A percentile compares a stretch with the other conserved stretches of the same genome.
Conservation (phyloP, 1,140 invertebrate species). For the Drosophila truncata region DNA sequence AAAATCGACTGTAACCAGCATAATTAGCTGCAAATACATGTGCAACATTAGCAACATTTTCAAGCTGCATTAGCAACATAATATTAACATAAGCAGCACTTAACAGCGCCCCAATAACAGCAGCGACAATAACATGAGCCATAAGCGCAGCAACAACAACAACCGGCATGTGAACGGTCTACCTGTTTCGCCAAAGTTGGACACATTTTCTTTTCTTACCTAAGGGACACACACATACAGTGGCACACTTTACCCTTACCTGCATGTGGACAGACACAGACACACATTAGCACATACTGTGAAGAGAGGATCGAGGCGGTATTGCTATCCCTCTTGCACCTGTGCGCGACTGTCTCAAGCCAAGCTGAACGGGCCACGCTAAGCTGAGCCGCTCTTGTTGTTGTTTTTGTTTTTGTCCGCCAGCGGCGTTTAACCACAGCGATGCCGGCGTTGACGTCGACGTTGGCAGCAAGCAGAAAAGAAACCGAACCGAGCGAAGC, state of each 20-base stretch:
- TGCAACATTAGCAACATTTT: not conserved
- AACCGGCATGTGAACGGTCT: slow-evolving; percentile 62
- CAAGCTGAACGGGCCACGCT: slow-evolving; percentile 80
- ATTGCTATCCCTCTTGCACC: slow-evolving; percentile 36
- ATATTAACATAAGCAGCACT: slow-evolving; percentile 2
- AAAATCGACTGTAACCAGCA: not conserved
- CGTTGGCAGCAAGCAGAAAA: slow-evolving; percentile 46
- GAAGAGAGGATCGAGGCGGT: slow-evolving; percentile 38
- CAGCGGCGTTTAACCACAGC: slow-evolving; percentile 75
- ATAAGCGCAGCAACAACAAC: slow-evolving; percentile 27
- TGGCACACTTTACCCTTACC: slow-evolving; percentile 43
- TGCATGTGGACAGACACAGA: slow-evolving; percentile 40
- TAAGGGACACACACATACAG: slow-evolving; percentile 57
- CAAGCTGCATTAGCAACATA: slow-evolving; percentile 2
- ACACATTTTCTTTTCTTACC: slow-evolving; percentile 79
- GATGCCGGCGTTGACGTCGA: slow-evolving; percentile 45
- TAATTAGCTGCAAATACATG: not conserved
- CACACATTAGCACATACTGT: slow-evolving; percentile 11
- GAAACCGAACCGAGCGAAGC: slow-evolving; percentile 44
- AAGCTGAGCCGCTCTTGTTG: slow-evolving; percentile 65
- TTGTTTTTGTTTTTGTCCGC: slow-evolving; percentile 58
- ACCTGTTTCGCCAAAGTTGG: slow-evolving; percentile 77
- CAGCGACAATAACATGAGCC: slow-evolving; percentile 8
- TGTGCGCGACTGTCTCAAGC: slow-evolving; percentile 65
- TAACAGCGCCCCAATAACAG: slow-evolving; percentile 20